Base-by-base conservation (phyloP, 2,888 invertebrate species). In the Augiades crinisus region DNA sequence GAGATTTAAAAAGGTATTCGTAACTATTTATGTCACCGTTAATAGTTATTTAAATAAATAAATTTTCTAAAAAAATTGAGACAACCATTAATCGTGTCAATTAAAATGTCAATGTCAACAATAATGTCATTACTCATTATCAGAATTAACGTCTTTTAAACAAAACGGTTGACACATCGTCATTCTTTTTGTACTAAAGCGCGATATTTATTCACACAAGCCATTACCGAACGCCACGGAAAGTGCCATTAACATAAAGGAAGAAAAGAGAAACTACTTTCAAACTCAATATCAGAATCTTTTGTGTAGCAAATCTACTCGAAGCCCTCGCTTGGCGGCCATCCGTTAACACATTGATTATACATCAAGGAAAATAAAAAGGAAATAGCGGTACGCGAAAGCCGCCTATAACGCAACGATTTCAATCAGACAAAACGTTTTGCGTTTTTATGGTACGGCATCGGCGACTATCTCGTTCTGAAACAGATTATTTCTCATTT, bases 401-500 rank as follows among this genome's bases (percentile, higher is more conserved):
- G 72, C 74, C 73, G 74, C 71, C 72, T 59, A 71, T 70, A 77
- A 73, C 78, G 78, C 75, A 81, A 80, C 85, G 81, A 86, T 89
- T 89, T 88, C 88, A 89, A 88, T 89, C 88, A 86, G 85, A 82
- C 86, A 81, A 87, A 89, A 84, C 88, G 87, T 79, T 89, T 87
- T 84, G 87, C 87, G 88, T 88, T 89, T 88, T 89, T 89, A 89
- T 84, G 81, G 78, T 78, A 71, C 70, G 76, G 76, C 78, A 79
- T 80, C 82, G 78, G 77, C 83, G 86, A 88, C 87, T 86, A 87
- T 90, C 85, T 84, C 88, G 81, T 81, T 79, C 86, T 85, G 83
- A 85, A 85, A 90, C 88, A 90, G 90, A 90, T 90, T 90, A 90
- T 90, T 90, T 82, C 90, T 90, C 89, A 90, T 90, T 89, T 90